Conservation (phyloP, 2,797 vertebrate genomes). For the Sus cebifrons region DNA sequence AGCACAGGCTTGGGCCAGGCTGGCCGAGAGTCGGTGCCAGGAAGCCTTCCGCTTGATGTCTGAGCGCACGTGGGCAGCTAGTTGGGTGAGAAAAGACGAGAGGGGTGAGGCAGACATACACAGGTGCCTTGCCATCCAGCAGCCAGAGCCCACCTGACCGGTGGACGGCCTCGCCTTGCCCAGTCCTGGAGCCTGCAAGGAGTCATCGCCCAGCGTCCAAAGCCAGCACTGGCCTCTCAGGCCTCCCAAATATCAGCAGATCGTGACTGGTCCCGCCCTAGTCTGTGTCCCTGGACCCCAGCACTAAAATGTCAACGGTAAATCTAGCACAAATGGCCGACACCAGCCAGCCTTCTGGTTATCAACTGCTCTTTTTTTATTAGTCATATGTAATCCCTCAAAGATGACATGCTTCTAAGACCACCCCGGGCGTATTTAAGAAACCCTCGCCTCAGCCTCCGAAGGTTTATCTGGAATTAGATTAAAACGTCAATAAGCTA, state of each 20-base stretch:
- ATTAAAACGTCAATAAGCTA: slow-evolving; percentile 78
- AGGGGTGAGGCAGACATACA: fast-evolving
- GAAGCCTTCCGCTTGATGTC: background rate
- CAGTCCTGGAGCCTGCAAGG: fast-evolving
- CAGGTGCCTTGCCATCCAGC: background rate
- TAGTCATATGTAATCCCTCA: slow-evolving; percentile 52
- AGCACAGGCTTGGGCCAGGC: background rate
- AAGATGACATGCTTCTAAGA: slow-evolving; percentile 49
- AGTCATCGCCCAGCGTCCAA: background rate
- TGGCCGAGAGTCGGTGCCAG: fast-evolving
- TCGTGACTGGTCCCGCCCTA: fast-evolving
- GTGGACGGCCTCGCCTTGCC: fast-evolving
- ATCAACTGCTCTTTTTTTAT: fast-evolving
- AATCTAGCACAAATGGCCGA: background rate
- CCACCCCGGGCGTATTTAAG: background rate
- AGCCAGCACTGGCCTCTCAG: background rate
- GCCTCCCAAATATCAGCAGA: background rate
- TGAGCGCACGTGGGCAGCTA: fast-evolving
- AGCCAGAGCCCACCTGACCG: fast-evolving
- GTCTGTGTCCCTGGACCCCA: background rate
- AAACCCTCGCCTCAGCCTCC: slow-evolving; percentile 71
- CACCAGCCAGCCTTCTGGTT: background rate
- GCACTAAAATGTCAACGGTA: background rate
- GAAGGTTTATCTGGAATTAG: slow-evolving; percentile 69
- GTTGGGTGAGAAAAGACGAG: too few relatives aligned